Percentiles rank a stretch among this genome's conserved stretches.
phyloP scores from a whole-genome alignment of 1,140 invertebrate species.

The Conus ventricosus region DNA sequence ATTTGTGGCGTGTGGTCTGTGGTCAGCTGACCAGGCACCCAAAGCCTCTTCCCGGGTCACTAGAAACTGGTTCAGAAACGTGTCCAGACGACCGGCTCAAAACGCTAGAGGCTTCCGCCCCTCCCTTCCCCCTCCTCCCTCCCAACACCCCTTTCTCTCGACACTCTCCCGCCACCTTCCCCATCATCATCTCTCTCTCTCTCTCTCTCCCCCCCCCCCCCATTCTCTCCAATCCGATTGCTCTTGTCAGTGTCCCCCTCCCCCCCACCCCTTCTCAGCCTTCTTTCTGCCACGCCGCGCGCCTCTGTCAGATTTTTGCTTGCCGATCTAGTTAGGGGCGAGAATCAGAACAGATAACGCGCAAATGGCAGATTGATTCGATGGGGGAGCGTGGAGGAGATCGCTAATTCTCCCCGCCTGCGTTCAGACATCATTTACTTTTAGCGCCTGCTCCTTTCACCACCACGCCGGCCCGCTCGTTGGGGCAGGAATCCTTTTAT shows the following conservation, averaged over 20 bases:
- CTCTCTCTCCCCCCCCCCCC: neutral
- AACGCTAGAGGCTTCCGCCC: neutral
- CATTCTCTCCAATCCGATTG: neutral
- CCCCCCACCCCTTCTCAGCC: neutral
- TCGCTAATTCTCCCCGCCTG: constrained; percentile 36
- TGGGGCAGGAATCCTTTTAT: constrained; percentile 40
- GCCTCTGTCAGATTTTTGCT: constrained; percentile 17
- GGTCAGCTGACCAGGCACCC: too few relatives aligned
- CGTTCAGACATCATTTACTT: constrained; percentile 49
- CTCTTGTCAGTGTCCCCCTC: neutral
- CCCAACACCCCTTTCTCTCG: neutral
- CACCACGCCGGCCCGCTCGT: neutral
- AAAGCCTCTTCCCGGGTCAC: too few relatives aligned
- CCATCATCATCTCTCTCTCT: neutral
- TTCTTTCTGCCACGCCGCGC: neutral
- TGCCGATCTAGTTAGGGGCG: constrained; percentile 38
- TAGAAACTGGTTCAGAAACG: too few relatives aligned
- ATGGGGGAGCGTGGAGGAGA: constrained; percentile 29
- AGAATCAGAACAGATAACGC: constrained; percentile 35
- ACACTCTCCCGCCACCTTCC: too few relatives aligned
- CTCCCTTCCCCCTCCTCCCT: neutral
- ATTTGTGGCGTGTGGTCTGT: too few relatives aligned
- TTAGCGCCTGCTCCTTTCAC: constrained; percentile 33
- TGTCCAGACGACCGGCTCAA: neutral
- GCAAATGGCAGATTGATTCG: constrained; percentile 42